Percentiles rank a stretch among this genome's conserved stretches.
Evolutionary conservation across 2,113 vertebrate genomes (phyloP).

Genomic region (Embiotoca jacksoni): DNA sequence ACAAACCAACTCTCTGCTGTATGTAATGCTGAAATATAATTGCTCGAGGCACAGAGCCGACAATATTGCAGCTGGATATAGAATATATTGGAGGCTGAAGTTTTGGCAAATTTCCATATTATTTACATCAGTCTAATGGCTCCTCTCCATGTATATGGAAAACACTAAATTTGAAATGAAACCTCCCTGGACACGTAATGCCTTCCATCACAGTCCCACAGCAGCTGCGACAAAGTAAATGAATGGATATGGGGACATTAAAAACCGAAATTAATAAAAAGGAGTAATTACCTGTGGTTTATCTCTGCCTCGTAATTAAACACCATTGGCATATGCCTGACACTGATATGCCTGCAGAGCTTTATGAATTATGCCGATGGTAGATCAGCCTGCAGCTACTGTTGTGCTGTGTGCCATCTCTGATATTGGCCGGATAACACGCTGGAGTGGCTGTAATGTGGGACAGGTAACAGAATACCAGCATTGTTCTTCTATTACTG

Average conservation of each 20-base stretch:
- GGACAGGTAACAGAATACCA: neutral
- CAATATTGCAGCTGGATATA: slow-evolving; percentile 51
- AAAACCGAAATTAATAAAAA: slow-evolving; percentile 76
- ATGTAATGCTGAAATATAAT: slow-evolving; percentile 29
- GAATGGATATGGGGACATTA: slow-evolving; percentile 58
- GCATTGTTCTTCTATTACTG: slow-evolving; percentile 4
- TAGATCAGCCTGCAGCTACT: slow-evolving; percentile 52
- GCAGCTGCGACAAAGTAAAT: slow-evolving; percentile 54
- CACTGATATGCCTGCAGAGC: slow-evolving; percentile 60
- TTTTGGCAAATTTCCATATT: slow-evolving; percentile 61
- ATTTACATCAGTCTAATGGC: slow-evolving; percentile 55
- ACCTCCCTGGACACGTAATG: slow-evolving; percentile 31
- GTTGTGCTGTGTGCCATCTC: slow-evolving; percentile 47
- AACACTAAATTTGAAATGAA: slow-evolving; percentile 36
- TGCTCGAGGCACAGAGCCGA: slow-evolving; percentile 39
- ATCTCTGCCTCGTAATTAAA: slow-evolving; percentile 75
- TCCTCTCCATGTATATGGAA: slow-evolving; percentile 23
- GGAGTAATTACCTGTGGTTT: slow-evolving; percentile 80
- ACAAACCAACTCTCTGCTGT: slow-evolving; percentile 15
- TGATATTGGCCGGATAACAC: slow-evolving; percentile 35
- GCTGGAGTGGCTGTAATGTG: neutral
- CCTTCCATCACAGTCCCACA: slow-evolving; percentile 35
- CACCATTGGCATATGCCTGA: slow-evolving; percentile 66
- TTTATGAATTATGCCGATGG: slow-evolving; percentile 65
- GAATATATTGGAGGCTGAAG: slow-evolving; percentile 32